phyloP scores from a whole-genome alignment of 1,140 invertebrate genomes.

The Liolophura sinensis region DNA sequence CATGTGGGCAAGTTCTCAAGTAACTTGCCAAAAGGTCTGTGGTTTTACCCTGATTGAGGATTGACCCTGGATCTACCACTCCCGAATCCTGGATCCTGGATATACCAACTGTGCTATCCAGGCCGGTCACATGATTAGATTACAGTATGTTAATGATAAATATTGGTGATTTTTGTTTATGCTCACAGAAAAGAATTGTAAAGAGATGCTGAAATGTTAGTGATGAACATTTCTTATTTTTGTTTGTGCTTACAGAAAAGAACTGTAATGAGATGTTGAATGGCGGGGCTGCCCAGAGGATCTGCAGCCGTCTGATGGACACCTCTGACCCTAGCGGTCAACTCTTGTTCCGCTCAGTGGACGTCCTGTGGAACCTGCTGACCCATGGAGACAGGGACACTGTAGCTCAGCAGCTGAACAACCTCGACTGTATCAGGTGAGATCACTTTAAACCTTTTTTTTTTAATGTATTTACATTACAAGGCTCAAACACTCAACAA shows the following conservation, averaged over 20 bases:
- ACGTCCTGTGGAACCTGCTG: constrained; percentile 58
- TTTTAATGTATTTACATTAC: no score
- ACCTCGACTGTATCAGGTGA: constrained; percentile 50
- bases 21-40: no score
- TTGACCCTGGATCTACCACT: no score
- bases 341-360: constrained; percentile 54
- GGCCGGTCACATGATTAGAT: no score
- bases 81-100: no score
- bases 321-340: constrained; percentile 45
- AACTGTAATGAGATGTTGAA: constrained; percentile 56
- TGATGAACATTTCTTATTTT: neutral
- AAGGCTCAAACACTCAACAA: no score
- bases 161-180: no score
- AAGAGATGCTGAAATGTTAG: neutral
- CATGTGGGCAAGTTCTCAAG: no score
- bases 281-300: constrained; percentile 43
- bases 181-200: neutral
- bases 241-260: constrained; percentile 30
- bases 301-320: constrained; percentile 51
- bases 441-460: no score
- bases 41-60: no score
- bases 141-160: no score
- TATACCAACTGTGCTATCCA: no score
- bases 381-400: constrained; percentile 46
- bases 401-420: constrained; percentile 50